phyloP scores from a whole-genome alignment of 2,797 vertebrate species.

The Melanitta fusca region DNA sequence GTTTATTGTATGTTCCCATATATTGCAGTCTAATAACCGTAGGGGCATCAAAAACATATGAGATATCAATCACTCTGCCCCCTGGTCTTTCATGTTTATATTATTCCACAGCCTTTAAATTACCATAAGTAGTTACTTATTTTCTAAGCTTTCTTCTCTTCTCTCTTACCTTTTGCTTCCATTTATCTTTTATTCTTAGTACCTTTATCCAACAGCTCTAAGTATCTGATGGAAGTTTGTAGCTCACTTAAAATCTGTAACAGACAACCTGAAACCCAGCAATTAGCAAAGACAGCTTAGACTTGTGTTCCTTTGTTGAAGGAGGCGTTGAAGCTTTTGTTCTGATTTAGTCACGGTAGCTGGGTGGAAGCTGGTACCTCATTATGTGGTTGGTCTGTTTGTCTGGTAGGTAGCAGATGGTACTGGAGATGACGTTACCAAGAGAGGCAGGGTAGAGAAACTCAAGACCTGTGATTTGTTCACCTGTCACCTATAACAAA shows the following conservation, averaged over 20 bases:
- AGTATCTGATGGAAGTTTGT: conserved; percentile 79
- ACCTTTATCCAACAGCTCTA: conserved; percentile 73
- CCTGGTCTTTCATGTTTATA: conserved; percentile 71
- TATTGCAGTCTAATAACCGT: conserved; percentile 83
- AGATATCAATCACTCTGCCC: conserved; percentile 82
- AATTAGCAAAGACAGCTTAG: conserved; percentile 81
- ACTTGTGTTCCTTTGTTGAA: conserved; percentile 83
- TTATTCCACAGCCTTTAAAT: conserved; percentile 68
- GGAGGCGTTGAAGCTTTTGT: conserved; percentile 87
- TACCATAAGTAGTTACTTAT: conserved; percentile 65
- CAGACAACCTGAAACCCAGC: conserved; percentile 82
- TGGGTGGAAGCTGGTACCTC: conserved; percentile 84
- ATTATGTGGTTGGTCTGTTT: conserved; percentile 82
- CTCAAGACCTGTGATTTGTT: conserved; percentile 82
- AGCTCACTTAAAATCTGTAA: conserved; percentile 78
- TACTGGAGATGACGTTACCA: conserved; percentile 80
- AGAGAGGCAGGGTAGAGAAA: conserved; percentile 79
- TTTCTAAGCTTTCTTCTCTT: conserved; percentile 60
- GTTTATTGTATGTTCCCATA: conserved; percentile 83
- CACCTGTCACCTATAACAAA: conserved; percentile 85
- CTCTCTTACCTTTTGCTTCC: conserved; percentile 71
- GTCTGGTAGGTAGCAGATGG: conserved; percentile 85
- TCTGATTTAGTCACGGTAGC: conserved; percentile 86
- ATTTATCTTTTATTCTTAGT: conserved; percentile 73
- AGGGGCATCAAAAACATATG: conserved; percentile 77